A percentile compares a stretch with the other conserved stretches of the same genome.
Conservation (phyloP, 2,113 vertebrate genomes). For the Thunnus thynnus region DNA sequence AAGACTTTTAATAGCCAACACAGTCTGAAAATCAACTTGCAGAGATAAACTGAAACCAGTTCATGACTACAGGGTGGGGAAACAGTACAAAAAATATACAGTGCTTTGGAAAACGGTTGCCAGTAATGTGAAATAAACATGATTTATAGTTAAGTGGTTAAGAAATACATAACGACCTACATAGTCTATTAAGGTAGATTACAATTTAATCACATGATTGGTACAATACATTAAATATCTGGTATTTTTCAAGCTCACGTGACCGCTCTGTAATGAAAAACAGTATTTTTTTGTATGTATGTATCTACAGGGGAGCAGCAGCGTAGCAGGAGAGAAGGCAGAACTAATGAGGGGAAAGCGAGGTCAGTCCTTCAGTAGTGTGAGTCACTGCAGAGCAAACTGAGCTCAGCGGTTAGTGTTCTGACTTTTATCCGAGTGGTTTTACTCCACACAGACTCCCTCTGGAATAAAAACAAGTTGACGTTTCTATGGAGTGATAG, state of each 20-base stretch:
- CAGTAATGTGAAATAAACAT: too few species aligned
- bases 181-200: neutral
- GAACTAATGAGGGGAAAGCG: neutral
- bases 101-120: too few species aligned
- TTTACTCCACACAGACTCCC: neutral
- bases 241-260: neutral
- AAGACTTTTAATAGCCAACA: too few species aligned
- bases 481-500: too few species aligned
- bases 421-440: conserved; percentile 7
- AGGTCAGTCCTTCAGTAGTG: conserved; percentile 24
- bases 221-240: neutral
- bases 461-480: neutral
- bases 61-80: too few species aligned
- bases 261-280: neutral
- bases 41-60: too few species aligned
- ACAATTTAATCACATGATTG: neutral
- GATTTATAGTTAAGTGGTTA: too few species aligned
- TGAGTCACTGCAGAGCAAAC: conserved; percentile 15
- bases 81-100: too few species aligned
- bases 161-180: too few species aligned
- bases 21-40: too few species aligned
- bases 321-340: conserved; percentile 18
- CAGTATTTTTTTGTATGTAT: neutral
- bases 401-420: conserved; percentile 4
- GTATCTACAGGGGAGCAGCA: conserved; percentile 5